phyloP scores from a whole-genome alignment of 2,888 invertebrate species.

The Syrphus vitripennis region DNA sequence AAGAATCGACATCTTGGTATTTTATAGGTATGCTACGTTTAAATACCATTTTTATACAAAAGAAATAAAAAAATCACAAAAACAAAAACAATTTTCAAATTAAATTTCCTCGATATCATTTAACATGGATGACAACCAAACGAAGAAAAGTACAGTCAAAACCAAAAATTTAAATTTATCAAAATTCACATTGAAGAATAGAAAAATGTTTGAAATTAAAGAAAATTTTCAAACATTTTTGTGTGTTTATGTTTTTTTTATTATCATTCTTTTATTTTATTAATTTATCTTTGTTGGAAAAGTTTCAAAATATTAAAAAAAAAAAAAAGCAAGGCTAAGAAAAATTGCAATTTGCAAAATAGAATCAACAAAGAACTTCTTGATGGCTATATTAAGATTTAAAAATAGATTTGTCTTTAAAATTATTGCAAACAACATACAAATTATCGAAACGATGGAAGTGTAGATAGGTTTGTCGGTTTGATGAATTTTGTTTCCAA shows the following conservation, averaged over 20 bases:
- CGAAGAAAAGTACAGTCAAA: background rate
- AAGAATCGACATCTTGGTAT: too few relatives aligned
- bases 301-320: background rate
- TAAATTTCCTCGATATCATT: background rate
- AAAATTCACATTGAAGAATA: background rate
- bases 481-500: conserved; percentile 33
- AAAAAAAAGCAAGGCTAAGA: background rate
- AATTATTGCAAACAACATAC: background rate
- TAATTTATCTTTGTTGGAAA: background rate
- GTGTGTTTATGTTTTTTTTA: background rate
- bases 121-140: background rate
- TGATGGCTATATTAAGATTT: background rate
- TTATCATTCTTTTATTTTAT: background rate
- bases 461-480: background rate
- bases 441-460: background rate
- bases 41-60: too few relatives aligned
- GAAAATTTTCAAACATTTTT: background rate
- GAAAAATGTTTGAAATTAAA: background rate
- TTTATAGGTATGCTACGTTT: too few relatives aligned
- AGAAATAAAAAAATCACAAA: background rate
- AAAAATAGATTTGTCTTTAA: conserved; percentile 12
- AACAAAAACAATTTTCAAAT: background rate
- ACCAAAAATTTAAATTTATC: background rate
- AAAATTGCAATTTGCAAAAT: background rate
- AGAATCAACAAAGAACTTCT: background rate